Evolutionary conservation across 1,140 invertebrate genomes (phyloP).

Genomic region (Philopotamus ludificatus): DNA sequence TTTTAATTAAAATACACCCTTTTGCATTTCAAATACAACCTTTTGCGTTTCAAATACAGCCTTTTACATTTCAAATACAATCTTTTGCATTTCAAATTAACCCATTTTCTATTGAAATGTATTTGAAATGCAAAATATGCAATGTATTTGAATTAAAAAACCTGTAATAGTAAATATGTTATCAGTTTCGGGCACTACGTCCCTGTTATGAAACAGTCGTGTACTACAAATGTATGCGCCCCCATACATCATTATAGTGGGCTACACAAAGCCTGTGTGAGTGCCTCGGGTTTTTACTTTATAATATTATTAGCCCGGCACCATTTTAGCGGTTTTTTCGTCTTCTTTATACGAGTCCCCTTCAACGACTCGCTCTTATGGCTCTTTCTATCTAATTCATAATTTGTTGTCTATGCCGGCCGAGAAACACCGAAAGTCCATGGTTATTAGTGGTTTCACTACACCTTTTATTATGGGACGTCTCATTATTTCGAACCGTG

Average conservation of each 20-base stretch:
- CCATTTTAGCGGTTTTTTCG: conserved; percentile 32
- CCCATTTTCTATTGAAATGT: too few species aligned
- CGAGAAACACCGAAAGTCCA: conserved; percentile 2
- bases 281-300: conserved; percentile 31
- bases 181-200: too few species aligned
- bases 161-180: too few species aligned
- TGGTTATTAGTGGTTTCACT: conserved; percentile 35
- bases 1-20: too few species aligned
- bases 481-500: conserved; percentile 16
- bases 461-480: conserved; percentile 21
- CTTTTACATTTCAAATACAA: too few species aligned
- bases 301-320: conserved; percentile 41
- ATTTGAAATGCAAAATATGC: too few species aligned
- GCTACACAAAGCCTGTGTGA: conserved; percentile 15
- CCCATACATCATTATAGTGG: conserved; percentile 32
- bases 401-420: conserved; percentile 33
- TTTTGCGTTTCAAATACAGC: too few species aligned
- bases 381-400: conserved; percentile 41
- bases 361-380: conserved; percentile 17
- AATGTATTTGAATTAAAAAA: too few species aligned
- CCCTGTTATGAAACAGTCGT: conserved; percentile 13
- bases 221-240: conserved; percentile 31
- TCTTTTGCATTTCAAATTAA: too few species aligned
- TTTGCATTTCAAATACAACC: too few species aligned
- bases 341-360: background rate